Base-by-base conservation (phyloP, 2,113 vertebrate genomes). In the Dasyornis broadbenti region DNA sequence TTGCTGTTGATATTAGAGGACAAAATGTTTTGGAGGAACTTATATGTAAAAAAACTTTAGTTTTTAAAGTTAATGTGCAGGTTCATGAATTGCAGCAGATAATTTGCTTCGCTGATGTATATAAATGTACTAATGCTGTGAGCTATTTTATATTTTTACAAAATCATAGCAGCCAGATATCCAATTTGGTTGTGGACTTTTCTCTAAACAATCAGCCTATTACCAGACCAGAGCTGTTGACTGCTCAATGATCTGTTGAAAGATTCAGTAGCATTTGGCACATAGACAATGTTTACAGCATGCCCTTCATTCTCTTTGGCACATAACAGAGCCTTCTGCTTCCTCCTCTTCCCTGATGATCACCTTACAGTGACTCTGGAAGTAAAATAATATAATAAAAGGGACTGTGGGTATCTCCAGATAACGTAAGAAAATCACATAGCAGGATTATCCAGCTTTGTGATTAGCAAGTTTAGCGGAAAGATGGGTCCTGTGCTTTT, bases 191-290 rank as follows among this genome's bases (percentile, higher is more conserved):
- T 78, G 64, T 61, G 37, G 65, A 56, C 77, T 94, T 82, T 77
- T 66, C 68, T 71, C 33, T 76, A 52, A 87, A 60, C 39, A 82
- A 28, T 39, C 64, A 81, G 8, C 44, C 10, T 71, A 53, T 83
- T 83, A 92, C 76, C 72, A 65, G 72, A 59, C 56, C 5, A 7
- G 61, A 93, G 82, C 69, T 86, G 64, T 93, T 92, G 77, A 31
- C 68, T 90, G 85, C 61, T 90, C 69, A 93, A 64, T 90, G 94
- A 75, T 44, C 79, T 93, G 76, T 89, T 83, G 87, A 94, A 90
- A 92, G 64, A 63, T 42, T 82, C 72, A 59, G 56, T 64, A 80
- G 31, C 57, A 75, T 89, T 94, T 91, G 80, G 64, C 82, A 49
- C 44, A 24, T 6, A 66, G 60, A 42, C 76, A 50, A 0, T 79